Evolutionary conservation across 2,888 invertebrate species (phyloP), one percentile per base, ranked within the genome.

Genomic region (Drosophila nr. medialis): DNA sequence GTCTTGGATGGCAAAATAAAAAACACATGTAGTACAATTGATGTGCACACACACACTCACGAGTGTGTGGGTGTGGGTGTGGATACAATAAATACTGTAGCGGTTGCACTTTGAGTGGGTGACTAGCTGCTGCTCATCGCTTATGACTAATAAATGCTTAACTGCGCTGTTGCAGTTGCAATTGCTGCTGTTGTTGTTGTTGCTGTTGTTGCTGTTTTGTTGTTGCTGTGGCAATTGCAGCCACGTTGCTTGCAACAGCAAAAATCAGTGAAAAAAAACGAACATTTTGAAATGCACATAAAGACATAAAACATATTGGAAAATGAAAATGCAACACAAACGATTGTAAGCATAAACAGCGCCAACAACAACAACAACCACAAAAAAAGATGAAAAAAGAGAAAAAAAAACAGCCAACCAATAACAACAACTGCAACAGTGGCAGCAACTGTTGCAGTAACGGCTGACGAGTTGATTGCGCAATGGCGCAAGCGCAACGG

Each of bases 241-340:
- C 38, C 18, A 38, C n/a, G 27, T 40, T 55, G 75, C 76, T 76
- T 77, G 80, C 77, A 77, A 77, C 75, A 78, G 76, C 77, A 64
- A 61, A 71, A 61, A 36, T 21, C n/a, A 18, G 24, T 24, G 24
- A 27, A 38, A 55, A 76, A 80, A 77, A 79, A 60, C 64, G 77
- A 60, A 55, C 68, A 77, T 78, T 78, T 78, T 64, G 81, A 78
- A 78, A 78, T 78, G 67, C 63, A 55, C 66, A 71, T 76, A 73
- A 75, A 75, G 69, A 77, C 75, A 77, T 74, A 79, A 75, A 77
- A 80, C 66, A 81, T 80, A 80, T 77, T 79, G 81, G 81, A 77
- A 79, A 77, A 77, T 73, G 71, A 72, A 78, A 80, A 80, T 72
- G 78, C 81, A 80, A 72, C 81, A 68, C 81, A 68, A 78, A 78